Conservation (phyloP, 1,140 invertebrate species). For the Rhopalosiphum maidis region DNA sequence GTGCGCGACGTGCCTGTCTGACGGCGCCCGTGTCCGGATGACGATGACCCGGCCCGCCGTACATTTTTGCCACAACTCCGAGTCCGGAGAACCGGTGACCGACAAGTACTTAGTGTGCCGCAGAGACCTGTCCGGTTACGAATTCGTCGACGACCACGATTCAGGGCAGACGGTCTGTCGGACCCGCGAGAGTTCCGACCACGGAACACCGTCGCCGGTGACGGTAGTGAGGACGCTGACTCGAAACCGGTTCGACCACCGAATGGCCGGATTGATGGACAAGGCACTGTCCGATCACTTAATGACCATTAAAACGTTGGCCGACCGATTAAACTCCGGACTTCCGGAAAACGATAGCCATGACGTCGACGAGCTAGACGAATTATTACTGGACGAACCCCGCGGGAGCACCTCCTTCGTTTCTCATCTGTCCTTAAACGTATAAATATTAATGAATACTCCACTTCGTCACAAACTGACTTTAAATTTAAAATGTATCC, state of each 20-base stretch:
- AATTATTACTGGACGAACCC: background rate
- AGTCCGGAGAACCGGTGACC: background rate
- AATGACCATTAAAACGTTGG: background rate
- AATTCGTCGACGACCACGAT: background rate
- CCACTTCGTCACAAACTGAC: too few relatives aligned
- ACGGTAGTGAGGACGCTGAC: background rate
- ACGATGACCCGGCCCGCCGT: background rate
- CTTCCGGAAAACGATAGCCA: background rate
- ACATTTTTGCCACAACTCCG: background rate
- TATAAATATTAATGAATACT: background rate
- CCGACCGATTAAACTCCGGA: background rate
- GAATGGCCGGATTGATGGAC: background rate
- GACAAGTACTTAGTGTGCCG: constrained; percentile 9
- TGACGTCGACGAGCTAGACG: too few relatives aligned
- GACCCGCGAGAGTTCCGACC: background rate
- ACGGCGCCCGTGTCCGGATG: background rate
- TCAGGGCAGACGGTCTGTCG: background rate
- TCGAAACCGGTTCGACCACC: background rate
- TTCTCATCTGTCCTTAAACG: background rate
- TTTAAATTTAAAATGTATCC: too few relatives aligned
- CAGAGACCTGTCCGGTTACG: constrained; percentile 11
- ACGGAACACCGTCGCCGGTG: background rate
- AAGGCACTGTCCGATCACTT: background rate
- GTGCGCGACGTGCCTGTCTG: background rate
- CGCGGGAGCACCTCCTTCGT: too few relatives aligned